Base-by-base conservation (phyloP, 2,888 invertebrate species). In the Julus scandinavius region DNA sequence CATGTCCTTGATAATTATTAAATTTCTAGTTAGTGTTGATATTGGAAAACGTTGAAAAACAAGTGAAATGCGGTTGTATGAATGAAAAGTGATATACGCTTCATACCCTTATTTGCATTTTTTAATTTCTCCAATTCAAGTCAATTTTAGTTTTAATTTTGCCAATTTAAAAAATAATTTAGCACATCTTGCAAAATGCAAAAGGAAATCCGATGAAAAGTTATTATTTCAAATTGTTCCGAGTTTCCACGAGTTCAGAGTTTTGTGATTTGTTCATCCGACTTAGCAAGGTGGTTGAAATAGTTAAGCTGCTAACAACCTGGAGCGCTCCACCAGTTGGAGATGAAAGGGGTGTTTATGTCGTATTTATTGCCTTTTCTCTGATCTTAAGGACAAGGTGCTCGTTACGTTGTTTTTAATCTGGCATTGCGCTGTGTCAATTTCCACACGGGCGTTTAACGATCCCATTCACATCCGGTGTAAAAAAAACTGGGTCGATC, bases 301-400 rank as follows among this genome's bases (percentile, higher is more conserved):
- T 7, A 54, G 15, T 72, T 72, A 72, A 72, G 20, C 29, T 72
- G 72, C 72, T 72, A 72, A 72, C 72, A 72, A 72, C 72, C 2
- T 11, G 29, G 20, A 58, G 72, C 15, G 9, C 20, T 72, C 29
- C 20, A 20, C 72, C 11, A 29, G 20, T 29, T 72, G 72, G 72
- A 72, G 63, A n/a, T n/a, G 20, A 63, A 20, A 63, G 63, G 29
- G 29, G 72, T 29, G 72, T 72, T 72, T 72, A 54, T 72, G 72
- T 29, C 72, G 29, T 29, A 72, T 72, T 72, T 72, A 72, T 72
- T 72, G 72, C 72, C 20, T 20, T 29, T 63, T n/a, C 63, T 20
- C 63, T 63, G 63, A n/a, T 63, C 63, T 63, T 72, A 72, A 72
- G 72, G 72, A 29, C 72, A 72, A 72, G 72, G 72, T 72, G 72